These are phyloP conservation scores for Agrochola lota DNA, from an alignment of 2,888 invertebrate species.

Conservation along the genomic window DNA sequence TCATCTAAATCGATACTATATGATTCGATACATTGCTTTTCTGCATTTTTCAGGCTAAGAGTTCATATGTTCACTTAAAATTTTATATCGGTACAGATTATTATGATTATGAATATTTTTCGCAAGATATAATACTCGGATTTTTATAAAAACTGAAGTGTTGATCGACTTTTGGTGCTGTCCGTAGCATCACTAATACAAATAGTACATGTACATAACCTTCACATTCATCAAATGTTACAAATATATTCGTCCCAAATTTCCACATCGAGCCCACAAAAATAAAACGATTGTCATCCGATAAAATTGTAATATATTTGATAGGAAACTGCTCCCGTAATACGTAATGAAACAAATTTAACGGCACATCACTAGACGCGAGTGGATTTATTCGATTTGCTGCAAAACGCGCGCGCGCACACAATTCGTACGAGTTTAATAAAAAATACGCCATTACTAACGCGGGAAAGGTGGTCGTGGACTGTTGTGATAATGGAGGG, in stretches of 20 bases:
- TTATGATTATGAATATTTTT: too few species aligned
- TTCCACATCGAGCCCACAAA: constrained; percentile 15
- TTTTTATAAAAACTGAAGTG: too few species aligned
- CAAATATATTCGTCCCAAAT: constrained; percentile 6
- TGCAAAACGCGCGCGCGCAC: constrained; percentile 53
- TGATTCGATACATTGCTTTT: not conserved
- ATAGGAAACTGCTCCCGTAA: constrained; percentile 49
- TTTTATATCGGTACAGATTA: too few species aligned
- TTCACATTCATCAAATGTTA: not conserved
- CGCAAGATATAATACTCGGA: too few species aligned
- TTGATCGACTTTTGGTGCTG: too few species aligned
- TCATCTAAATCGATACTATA: too few species aligned
- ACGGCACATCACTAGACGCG: constrained; percentile 52
- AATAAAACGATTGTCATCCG: constrained; percentile 48
- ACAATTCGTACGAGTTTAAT: constrained; percentile 64
- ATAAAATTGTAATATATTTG: constrained; percentile 59
- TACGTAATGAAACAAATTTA: constrained; percentile 59
- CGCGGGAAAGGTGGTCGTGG: constrained; percentile 7
- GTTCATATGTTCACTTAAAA: not conserved
- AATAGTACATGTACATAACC: too few species aligned
- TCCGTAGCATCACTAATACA: not conserved
- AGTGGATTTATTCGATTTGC: constrained; percentile 62
- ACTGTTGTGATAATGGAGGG: constrained; percentile 9
- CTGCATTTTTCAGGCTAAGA: too few species aligned
- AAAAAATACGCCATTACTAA: constrained; percentile 59